Base-by-base conservation (phyloP, 2,888 invertebrate species). In the Dorcus hopei region DNA sequence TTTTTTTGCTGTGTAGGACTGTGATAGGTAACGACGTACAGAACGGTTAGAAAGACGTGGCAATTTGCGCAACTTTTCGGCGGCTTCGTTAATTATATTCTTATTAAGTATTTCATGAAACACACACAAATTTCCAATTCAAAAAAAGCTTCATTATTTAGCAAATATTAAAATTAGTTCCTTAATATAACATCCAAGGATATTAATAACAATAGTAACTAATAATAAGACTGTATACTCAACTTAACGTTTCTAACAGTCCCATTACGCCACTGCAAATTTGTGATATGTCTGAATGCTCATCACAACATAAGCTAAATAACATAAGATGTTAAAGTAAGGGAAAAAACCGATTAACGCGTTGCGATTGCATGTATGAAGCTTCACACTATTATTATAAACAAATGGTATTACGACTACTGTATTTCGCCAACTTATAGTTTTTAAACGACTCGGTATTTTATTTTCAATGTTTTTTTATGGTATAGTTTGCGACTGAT, bases 201-300 rank as follows among this genome's bases (percentile, higher is more conserved):
- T 33, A 33, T 33, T 33, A 33, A 33, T 33, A 33, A 33, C 26
- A 33, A 33, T 33, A 33, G 26, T 42, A 42, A 42, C 11, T 42
- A 42, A 11, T 33, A 33, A 33, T 51, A 51, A 51, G 51, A 38
- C 38, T 51, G 51, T 51, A 47, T 26, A 51, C 51, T 19, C 45
- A 45, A 45, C 45, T n/a, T 39, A 51, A 51, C 40, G 38, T 40
- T 39, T 38, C 38, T n/a, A 51, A 51, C 40, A 14, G 40, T 38
- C 49, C 43, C 23, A 49, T 54, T 39, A 53, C 52, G 56, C 59
- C 60, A 57, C 60, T 49, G 23, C 42, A 57, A 66, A 67, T 70
- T 74, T 77, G 75, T 77, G 75, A 77, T 76, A 76, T 72, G 69
- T 73, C 69, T 72, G 71, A 74, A 75, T 76, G 75, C 75, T 76